Evolutionary conservation across 2,797 vertebrate species (phyloP).

Genomic region (Chelidonichthys spinosus): DNA sequence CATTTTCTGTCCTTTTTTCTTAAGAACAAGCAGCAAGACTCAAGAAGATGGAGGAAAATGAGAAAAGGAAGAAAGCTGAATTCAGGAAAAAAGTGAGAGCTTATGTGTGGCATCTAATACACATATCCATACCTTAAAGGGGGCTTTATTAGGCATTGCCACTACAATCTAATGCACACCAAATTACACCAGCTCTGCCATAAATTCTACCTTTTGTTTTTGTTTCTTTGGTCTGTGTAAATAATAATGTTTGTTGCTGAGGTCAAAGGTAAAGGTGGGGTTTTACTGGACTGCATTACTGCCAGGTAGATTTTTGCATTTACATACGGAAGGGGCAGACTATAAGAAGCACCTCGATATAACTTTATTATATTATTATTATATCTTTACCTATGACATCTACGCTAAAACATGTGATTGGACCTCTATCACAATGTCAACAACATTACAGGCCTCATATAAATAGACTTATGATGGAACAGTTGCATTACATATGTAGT

Average conservation of each 20-base stretch:
- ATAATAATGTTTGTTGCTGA: neutral
- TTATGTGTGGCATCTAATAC: neutral
- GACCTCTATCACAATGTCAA: neutral
- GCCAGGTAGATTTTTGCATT: too few relatives aligned
- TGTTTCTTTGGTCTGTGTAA: neutral
- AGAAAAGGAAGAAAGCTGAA: constrained; percentile 91
- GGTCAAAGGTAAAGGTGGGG: too few relatives aligned
- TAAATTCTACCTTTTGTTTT: neutral
- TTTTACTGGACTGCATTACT: neutral
- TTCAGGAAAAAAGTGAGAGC: constrained; percentile 90
- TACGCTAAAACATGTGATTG: neutral
- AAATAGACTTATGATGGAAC: neutral
- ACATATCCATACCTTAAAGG: too few relatives aligned
- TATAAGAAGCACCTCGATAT: too few relatives aligned
- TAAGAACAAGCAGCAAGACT: constrained; percentile 91
- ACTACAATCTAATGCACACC: neutral
- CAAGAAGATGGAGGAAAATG: constrained; percentile 93
- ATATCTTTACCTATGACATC: neutral
- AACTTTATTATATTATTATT: too few relatives aligned
- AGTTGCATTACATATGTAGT: too few relatives aligned
- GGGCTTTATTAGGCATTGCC: neutral
- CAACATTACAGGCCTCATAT: too few relatives aligned
- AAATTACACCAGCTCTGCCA: neutral
- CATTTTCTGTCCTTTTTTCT: constrained; percentile 9
- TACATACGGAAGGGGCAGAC: too few relatives aligned